A percentile compares a stretch with the other conserved stretches of the same genome.
These are phyloP conservation scores for Melitaea athalia DNA, from an alignment of 2,888 invertebrate genomes.

Conservation along the genomic window DNA sequence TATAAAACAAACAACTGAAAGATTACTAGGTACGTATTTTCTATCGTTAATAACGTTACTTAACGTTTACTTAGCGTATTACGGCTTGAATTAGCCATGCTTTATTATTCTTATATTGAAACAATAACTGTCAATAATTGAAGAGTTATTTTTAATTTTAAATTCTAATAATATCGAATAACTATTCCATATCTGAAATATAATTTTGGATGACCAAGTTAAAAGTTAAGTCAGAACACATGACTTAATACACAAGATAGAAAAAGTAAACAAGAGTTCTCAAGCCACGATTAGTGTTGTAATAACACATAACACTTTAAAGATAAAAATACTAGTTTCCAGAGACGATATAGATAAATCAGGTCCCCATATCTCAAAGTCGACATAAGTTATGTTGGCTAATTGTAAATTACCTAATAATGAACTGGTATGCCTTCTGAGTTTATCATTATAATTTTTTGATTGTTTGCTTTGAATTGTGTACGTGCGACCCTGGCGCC, in stretches of 20 bases:
- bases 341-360: slow-evolving; percentile 14
- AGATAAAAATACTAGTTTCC: slow-evolving; percentile 15
- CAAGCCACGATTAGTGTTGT: not conserved
- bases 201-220: too few species aligned
- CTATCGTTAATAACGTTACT: too few species aligned
- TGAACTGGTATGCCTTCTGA: slow-evolving; percentile 41
- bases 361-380: slow-evolving; percentile 11
- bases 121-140: too few species aligned
- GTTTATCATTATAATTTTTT: slow-evolving; percentile 63
- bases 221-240: too few species aligned
- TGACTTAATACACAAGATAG: not conserved
- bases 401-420: slow-evolving; percentile 31
- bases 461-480: slow-evolving; percentile 63
- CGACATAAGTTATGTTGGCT: slow-evolving; percentile 28
- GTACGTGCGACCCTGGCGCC: slow-evolving; percentile 62
- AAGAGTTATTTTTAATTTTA: too few species aligned
- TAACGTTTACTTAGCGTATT: too few species aligned
- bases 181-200: too few species aligned
- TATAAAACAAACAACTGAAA: slow-evolving; percentile 14
- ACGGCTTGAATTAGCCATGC: too few species aligned
- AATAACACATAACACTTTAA: slow-evolving; percentile 14
- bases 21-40: slow-evolving; percentile 6
- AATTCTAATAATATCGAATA: too few species aligned
- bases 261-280: not conserved
- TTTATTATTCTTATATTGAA: too few species aligned